Evolutionary conservation across 2,113 vertebrate species (phyloP).

Genomic region (Ceratotherium simum): DNA sequence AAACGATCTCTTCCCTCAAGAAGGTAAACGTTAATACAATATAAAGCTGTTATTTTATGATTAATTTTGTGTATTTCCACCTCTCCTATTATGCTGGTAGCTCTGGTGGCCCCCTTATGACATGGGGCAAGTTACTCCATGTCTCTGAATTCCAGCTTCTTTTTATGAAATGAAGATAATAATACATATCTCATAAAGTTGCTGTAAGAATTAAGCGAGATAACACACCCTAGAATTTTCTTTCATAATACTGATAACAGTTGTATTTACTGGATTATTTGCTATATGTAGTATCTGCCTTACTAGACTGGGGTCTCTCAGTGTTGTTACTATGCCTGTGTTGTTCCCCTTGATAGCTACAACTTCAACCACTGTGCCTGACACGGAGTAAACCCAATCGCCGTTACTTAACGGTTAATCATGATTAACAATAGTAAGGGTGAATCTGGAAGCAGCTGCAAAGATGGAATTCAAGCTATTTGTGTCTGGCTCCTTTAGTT

Average conservation of each 20-base stretch:
- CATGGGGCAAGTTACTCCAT: background rate
- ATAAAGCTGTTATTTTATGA: background rate
- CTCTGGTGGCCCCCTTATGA: background rate
- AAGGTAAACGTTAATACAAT: background rate
- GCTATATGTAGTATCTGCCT: background rate
- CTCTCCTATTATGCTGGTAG: background rate
- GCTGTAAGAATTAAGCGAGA: constrained; percentile 19
- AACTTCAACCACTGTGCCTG: background rate
- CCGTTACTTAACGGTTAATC: background rate
- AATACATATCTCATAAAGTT: background rate
- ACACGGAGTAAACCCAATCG: background rate
- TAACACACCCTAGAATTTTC: background rate
- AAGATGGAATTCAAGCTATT: background rate
- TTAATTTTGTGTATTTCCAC: background rate
- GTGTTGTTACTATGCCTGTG: background rate
- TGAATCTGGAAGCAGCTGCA: background rate
- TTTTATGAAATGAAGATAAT: background rate
- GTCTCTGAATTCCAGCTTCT: background rate
- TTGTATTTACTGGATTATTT: background rate
- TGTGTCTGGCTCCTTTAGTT: background rate
- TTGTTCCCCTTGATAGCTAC: background rate
- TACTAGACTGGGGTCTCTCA: background rate
- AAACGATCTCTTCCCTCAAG: background rate
- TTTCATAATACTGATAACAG: background rate
- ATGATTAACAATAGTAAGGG: background rate